Evolutionary conservation across 2,113 vertebrate species (phyloP), one percentile per base, ranked within the genome.

Genomic region (Phylloscopus trochilus): DNA sequence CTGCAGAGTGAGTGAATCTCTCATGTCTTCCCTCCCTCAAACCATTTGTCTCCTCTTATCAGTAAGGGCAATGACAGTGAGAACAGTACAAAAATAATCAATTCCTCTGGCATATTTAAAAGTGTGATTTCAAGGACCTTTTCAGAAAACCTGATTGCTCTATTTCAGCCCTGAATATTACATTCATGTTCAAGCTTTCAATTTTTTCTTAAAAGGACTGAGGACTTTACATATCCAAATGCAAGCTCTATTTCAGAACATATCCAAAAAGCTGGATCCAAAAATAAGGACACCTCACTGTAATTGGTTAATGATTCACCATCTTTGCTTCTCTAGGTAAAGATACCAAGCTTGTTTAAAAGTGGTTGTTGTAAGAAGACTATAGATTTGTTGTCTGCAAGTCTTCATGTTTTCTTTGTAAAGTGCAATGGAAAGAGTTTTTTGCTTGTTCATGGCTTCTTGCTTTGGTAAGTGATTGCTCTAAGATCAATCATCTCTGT

Each of bases 51-150:
- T 91, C 60, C 46, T 84, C 46, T 85, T 92, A 68, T 92, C 64
- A 87, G 55, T 59, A 75, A 96, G 75, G 27, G 30, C 66, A 85
- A 91, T 47, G 41, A 78, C 81, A 70, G 56, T n/a, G 51, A 93
- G 66, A 87, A 86, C 51, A 91, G 59, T 44, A 73, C 17, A 76
- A 93, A 97, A 97, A 90, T 72, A 92, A 69, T 68, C 18, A 77
- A 56, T 63, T 94, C 77, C 79, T 68, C 46, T 89, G 76, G 72
- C 62, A 68, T 83, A 94, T 67, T 83, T 83, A 91, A 64, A 87
- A 81, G 35, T n/a, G 59, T 87, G 63, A 62, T 93, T 96, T 94
- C 67, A 68, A 86, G 72, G 53, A 60, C 44, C n/a, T 76, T 90
- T 82, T 90, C 28, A 66, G 62, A 91, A 86, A 92, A 31, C 1